Conservation (phyloP, 2,113 vertebrate genomes). For the Leucopternis melanops region DNA sequence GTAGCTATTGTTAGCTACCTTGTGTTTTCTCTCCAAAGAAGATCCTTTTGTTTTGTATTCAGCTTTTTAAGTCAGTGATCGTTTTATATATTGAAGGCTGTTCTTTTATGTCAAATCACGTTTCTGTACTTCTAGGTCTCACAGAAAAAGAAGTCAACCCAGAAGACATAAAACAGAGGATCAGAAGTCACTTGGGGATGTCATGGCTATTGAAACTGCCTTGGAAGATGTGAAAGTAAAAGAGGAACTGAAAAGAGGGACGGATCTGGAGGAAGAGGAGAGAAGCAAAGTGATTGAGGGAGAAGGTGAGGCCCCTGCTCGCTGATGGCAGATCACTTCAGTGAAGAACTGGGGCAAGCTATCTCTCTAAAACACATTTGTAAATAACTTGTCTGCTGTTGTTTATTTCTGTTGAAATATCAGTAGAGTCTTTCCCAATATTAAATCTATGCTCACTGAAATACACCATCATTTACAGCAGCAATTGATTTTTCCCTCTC, state of each 20-base stretch:
- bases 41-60: neutral
- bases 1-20: conserved; percentile 6
- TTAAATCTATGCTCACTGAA: neutral
- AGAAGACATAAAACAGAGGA: conserved; percentile 90
- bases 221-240: conserved; percentile 76
- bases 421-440: neutral
- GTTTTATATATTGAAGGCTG: neutral
- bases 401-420: neutral
- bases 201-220: conserved; percentile 72
- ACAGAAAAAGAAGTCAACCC: conserved; percentile 85
- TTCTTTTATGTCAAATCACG: neutral
- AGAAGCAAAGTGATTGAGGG: conserved; percentile 53
- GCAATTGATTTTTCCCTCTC: conserved; percentile 10
- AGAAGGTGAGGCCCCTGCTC: conserved; percentile 63
- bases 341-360: neutral
- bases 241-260: conserved; percentile 70
- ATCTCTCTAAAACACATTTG: neutral
- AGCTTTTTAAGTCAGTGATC: neutral
- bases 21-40: conserved; percentile 1
- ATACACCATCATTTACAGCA: neutral
- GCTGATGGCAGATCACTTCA: neutral
- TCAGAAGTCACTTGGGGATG: conserved; percentile 81
- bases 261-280: conserved; percentile 68
- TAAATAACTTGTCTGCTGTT: conserved; percentile 1
- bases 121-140: conserved; percentile 72